Evolutionary conservation across 2,888 invertebrate genomes (phyloP).

Genomic region (Biston stratarius): DNA sequence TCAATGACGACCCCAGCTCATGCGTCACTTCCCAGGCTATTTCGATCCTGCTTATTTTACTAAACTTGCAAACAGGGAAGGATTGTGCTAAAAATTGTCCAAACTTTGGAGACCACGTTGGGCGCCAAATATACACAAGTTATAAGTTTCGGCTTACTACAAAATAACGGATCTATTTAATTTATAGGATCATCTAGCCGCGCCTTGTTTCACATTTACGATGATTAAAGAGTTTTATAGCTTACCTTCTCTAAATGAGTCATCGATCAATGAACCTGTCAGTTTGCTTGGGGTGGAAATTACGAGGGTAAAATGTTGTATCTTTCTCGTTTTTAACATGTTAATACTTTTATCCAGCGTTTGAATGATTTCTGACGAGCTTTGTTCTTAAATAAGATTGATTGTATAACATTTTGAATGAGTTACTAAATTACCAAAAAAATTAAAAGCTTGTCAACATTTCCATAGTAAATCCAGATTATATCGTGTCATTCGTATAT

Average conservation of each 20-base stretch:
- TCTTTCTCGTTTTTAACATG: slow-evolving; percentile 5
- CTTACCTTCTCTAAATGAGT: slow-evolving; percentile 25
- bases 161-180: slow-evolving; percentile 21
- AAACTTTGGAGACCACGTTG: not conserved
- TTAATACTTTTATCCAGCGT: slow-evolving; percentile 16
- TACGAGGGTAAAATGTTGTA: slow-evolving; percentile 17
- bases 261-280: slow-evolving; percentile 32
- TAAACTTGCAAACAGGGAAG: slow-evolving; percentile 41
- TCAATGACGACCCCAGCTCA: slow-evolving; percentile 68
- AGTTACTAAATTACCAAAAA: too few species aligned
- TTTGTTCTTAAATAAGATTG: slow-evolving; percentile 8
- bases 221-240: slow-evolving; percentile 33
- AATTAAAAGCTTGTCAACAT: too few species aligned
- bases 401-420: not conserved
- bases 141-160: not conserved
- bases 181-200: slow-evolving; percentile 34
- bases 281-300: slow-evolving; percentile 24
- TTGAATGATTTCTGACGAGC: slow-evolving; percentile 4
- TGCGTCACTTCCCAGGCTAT: slow-evolving; percentile 71
- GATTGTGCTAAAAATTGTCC: not conserved
- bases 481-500: too few species aligned
- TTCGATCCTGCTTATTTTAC: slow-evolving; percentile 56
- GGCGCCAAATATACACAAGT: slow-evolving; percentile 3
- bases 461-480: too few species aligned
- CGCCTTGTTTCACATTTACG: slow-evolving; percentile 24